Conservation (phyloP, 2,797 vertebrate species). For the Ispidina picta region DNA sequence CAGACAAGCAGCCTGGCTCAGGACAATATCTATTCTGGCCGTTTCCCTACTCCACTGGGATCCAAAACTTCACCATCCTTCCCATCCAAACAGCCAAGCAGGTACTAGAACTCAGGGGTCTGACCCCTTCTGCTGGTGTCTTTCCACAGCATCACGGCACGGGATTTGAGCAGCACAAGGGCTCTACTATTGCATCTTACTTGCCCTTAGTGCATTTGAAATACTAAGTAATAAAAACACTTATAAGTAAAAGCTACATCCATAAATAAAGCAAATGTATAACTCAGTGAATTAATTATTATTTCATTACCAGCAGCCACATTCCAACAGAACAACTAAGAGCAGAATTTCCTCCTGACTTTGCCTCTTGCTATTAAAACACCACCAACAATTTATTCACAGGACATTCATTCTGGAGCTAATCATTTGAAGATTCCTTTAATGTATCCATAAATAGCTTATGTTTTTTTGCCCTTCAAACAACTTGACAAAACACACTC, state of each 20-base stretch:
- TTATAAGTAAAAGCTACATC: conserved; percentile 61
- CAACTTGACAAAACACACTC: neutral
- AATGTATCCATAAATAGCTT: conserved; percentile 30
- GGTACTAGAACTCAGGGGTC: accelerated
- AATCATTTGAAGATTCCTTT: conserved; percentile 46
- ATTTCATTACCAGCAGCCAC: conserved; percentile 61
- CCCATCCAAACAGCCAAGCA: neutral
- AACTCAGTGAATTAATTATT: conserved; percentile 62
- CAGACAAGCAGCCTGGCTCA: neutral
- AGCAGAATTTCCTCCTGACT: conserved; percentile 26
- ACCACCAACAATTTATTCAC: neutral
- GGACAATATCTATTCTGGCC: accelerated
- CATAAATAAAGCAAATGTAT: conserved; percentile 64
- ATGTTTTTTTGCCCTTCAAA: conserved; percentile 30
- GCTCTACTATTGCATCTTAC: neutral
- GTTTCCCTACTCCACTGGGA: neutral
- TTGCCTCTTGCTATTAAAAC: conserved; percentile 2
- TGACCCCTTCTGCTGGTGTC: neutral
- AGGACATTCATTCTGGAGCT: conserved; percentile 27
- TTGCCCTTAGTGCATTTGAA: conserved; percentile 54
- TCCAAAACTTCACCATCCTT: neutral
- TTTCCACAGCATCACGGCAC: neutral
- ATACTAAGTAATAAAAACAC: conserved; percentile 74
- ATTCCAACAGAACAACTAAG: neutral
- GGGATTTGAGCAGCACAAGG: neutral